Evolutionary conservation across 2,888 invertebrate species (phyloP).

Genomic region (Eremobia ochroleuca): DNA sequence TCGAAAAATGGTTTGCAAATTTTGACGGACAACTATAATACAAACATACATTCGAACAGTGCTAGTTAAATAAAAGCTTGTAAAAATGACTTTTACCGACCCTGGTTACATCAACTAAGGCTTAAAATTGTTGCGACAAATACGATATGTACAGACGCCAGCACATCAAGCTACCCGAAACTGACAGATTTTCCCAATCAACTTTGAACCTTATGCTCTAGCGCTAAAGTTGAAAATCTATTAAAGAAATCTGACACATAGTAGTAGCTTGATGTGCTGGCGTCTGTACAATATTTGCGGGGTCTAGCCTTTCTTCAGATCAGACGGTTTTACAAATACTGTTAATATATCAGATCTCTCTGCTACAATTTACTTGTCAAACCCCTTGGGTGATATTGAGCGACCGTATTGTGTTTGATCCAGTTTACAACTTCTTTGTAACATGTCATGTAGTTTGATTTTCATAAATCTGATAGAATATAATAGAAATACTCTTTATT

Average conservation of each 20-base stretch:
- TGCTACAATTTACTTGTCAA: slow-evolving; percentile 15
- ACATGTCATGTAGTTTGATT: too few species aligned
- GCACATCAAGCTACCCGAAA: too few species aligned
- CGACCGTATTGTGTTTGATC: slow-evolving; percentile 3
- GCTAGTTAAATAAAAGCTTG: too few species aligned
- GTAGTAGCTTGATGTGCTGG: too few species aligned
- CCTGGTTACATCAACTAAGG: slow-evolving; percentile 8
- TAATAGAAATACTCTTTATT: too few species aligned
- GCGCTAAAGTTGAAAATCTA: too few species aligned
- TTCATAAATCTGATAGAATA: neutral
- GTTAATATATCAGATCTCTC: slow-evolving; percentile 18
- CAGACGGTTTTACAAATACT: slow-evolving; percentile 27
- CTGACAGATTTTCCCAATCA: too few species aligned
- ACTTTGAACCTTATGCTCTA: too few species aligned
- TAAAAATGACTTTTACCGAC: neutral
- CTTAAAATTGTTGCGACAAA: slow-evolving; percentile 6
- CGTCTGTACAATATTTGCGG: slow-evolving; percentile 1
- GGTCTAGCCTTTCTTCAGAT: slow-evolving; percentile 17
- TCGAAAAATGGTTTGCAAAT: too few species aligned
- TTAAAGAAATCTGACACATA: too few species aligned
- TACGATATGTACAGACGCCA: neutral
- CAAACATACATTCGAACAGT: too few species aligned
- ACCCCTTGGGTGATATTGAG: neutral
- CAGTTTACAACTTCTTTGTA: neutral
- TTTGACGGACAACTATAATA: too few species aligned